phyloP scores from a whole-genome alignment of 2,888 invertebrate species.

The Lepeophtheirus nordmannii region DNA sequence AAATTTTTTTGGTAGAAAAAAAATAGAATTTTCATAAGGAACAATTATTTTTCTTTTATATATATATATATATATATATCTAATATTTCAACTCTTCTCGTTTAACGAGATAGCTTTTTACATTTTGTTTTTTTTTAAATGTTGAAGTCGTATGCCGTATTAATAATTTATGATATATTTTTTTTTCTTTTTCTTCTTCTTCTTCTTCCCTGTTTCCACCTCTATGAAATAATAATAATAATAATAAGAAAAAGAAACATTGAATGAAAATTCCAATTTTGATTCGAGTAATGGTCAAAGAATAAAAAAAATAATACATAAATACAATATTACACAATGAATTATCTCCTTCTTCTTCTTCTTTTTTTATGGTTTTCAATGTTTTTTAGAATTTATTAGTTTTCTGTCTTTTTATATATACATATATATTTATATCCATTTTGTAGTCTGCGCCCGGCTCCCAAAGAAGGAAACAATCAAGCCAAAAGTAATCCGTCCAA shows the following conservation, averaged over 20 bases:
- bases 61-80: too few relatives aligned
- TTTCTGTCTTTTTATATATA: slow-evolving; percentile 16
- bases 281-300: slow-evolving; percentile 8
- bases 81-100: too few relatives aligned
- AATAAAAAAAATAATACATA: not conserved
- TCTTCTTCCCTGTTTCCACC: too few relatives aligned
- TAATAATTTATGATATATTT: too few relatives aligned
- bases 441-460: slow-evolving; percentile 79
- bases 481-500: slow-evolving; percentile 97
- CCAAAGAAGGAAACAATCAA: slow-evolving; percentile 68
- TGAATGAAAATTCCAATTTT: slow-evolving; percentile 1
- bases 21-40: too few relatives aligned
- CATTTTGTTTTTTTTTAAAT: too few relatives aligned
- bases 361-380: slow-evolving; percentile 25
- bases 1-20: too few relatives aligned
- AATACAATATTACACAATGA: not conserved
- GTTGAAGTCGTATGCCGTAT: too few relatives aligned
- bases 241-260: not conserved
- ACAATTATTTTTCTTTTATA: too few relatives aligned
- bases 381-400: slow-evolving; percentile 25
- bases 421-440: slow-evolving; percentile 24
- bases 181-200: too few relatives aligned
- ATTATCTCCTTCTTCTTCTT: not conserved
- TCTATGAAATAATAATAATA: too few relatives aligned
- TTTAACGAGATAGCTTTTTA: too few relatives aligned